phyloP scores from a whole-genome alignment of 1,140 invertebrate species.

The Sitobion miscanthi region DNA sequence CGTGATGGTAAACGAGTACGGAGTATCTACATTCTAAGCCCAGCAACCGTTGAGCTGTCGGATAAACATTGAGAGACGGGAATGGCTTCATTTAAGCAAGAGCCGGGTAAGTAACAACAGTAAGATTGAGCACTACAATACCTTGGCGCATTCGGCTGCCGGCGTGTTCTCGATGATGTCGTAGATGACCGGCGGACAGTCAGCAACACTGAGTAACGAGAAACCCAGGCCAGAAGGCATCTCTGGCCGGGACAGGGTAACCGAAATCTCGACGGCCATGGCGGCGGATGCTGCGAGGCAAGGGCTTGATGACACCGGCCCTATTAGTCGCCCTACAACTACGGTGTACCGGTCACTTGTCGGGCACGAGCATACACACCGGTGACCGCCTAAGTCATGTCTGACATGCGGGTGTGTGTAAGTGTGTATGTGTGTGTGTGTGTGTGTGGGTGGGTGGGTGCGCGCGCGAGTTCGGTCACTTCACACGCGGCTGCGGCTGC shows the following conservation, averaged over 20 bases:
- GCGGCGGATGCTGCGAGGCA: background rate
- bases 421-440: no score
- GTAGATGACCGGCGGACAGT: conserved; percentile 88
- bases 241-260: conserved; percentile 73
- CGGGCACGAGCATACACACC: background rate
- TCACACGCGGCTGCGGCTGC: background rate
- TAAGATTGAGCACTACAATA: conserved; percentile 64
- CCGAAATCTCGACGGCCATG: conserved; percentile 86
- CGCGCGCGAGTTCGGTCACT: background rate
- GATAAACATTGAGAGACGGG: background rate
- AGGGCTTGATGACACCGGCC: background rate
- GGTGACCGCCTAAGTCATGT: conserved; percentile 15
- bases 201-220: conserved; percentile 84
- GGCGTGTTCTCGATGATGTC: conserved; percentile 90
- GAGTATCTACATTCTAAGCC: no score
- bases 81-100: background rate
- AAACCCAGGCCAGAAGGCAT: conserved; percentile 87
- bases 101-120: no score
- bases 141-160: conserved; percentile 85
- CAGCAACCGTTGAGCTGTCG: background rate
- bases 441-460: background rate
- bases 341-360: background rate
- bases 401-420: background rate
- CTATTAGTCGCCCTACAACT: background rate
- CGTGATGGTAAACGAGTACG: background rate